Percentiles rank a stretch among this genome's conserved stretches.
These are phyloP conservation scores for Selene dorsalis DNA, from an alignment of 2,797 vertebrate species.

Conservation along the genomic window DNA sequence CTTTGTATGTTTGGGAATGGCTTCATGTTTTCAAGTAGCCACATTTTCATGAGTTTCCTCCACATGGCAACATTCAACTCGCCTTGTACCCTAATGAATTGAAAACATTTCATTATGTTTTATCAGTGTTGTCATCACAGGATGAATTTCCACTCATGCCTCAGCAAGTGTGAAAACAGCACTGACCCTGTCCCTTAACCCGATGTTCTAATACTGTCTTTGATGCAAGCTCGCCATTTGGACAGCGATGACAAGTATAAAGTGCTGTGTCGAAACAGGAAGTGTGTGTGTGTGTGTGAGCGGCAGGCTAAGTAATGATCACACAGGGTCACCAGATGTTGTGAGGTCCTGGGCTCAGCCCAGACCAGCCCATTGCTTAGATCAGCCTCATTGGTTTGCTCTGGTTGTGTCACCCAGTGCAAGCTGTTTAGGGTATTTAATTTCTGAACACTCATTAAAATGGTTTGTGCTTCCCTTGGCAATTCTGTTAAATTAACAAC, in stretches of 20 bases:
- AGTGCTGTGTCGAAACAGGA: conserved; percentile 77
- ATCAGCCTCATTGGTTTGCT: conserved; percentile 87
- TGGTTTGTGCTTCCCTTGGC: conserved; percentile 89
- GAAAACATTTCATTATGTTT: conserved; percentile 58
- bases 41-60: conserved; percentile 1
- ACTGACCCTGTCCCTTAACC: conserved; percentile 66
- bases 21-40: conserved; percentile 13
- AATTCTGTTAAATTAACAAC: conserved; percentile 89
- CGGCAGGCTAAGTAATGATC: conserved; percentile 82
- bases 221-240: conserved; percentile 77
- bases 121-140: conserved; percentile 64
- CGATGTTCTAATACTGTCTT: conserved; percentile 71
- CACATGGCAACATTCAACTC: conserved; percentile 14
- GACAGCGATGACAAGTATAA: conserved; percentile 79
- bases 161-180: conserved; percentile 67
- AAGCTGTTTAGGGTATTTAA: conserved; percentile 89
- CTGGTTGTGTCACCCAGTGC: conserved; percentile 82
- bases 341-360: conserved; percentile 77
- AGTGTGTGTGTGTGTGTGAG: conserved; percentile 67
- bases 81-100: conserved; percentile 34
- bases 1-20: background rate
- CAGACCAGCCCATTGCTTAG: conserved; percentile 82
- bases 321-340: conserved; percentile 89
- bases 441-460: conserved; percentile 90
- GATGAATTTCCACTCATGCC: conserved; percentile 64